Evolutionary conservation across 1,140 invertebrate genomes (phyloP), one percentile per base, ranked within the genome.

Genomic region (Micrasema longulum): DNA sequence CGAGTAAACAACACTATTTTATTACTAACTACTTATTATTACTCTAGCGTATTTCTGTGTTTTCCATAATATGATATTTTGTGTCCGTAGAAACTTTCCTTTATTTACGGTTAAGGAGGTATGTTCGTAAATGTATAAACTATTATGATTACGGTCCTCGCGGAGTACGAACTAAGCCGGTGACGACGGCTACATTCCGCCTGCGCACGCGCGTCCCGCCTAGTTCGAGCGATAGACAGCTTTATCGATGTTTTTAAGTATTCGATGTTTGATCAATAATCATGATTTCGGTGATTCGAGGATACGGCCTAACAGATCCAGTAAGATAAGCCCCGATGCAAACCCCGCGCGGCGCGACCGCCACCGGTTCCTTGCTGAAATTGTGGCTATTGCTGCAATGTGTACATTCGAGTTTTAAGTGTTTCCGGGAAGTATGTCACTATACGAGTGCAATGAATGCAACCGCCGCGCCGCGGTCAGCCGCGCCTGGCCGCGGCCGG

Each of bases 171-270:
- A 14, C 16, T n/a, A 6, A 14, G 31, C 38, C 45, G 43, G 23
- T 26, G 10, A 5, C 52, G 26, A 12, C 3, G 20, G 35, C 35
- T 14, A 6, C 7, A 52, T 10, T 12, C 31, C 7, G 4, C 26
- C 52, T 45, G 45, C 57, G 45, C 26, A 23, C 20, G 52, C 69
- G 69, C 20, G 41, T 60, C 62, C 9, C 10, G 36, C 43, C 66
- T 72, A 75, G 74, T 75, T 71, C 26, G 48, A 72, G 74, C 70
- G 74, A 75, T 75, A 75, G 64, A 38, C 74, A 72, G 74, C 74
- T 75, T 75, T 66, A 72, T 75, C 63, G 65, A 67, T 75, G 74
- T 75, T 75, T 72, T 75, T 55, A 75, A 67, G 62, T 71, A 71
- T 66, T 75, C 69, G 38, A 71, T 62, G 64, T 75, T 71, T 71